Evolutionary conservation across 2,113 vertebrate genomes (phyloP).

Genomic region (Chauna torquata): DNA sequence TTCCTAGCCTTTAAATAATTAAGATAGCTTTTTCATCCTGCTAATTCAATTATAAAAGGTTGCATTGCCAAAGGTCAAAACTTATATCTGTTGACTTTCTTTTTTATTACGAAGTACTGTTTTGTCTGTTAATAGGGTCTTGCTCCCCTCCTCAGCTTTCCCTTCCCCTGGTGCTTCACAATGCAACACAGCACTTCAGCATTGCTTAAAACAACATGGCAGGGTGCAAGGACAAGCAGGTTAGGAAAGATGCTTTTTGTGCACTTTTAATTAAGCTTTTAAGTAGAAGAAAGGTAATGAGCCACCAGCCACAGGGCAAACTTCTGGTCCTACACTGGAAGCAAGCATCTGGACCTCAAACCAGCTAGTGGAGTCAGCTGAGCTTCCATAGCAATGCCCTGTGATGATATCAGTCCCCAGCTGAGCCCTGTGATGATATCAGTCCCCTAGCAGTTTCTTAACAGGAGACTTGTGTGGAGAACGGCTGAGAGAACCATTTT

Average conservation of each 20-base stretch:
- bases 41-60: conserved; percentile 8
- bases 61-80: background rate
- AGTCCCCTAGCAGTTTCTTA: background rate
- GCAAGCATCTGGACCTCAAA: background rate
- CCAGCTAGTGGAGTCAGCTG: background rate
- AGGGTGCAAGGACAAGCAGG: background rate
- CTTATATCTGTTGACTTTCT: background rate
- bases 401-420: too few species aligned
- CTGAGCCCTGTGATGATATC: too few species aligned
- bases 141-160: background rate
- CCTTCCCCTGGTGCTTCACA: background rate
- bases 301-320: background rate
- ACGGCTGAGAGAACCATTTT: background rate
- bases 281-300: background rate
- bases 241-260: background rate
- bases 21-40: background rate
- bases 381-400: background rate
- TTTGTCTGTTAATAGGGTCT: background rate
- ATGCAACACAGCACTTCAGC: background rate
- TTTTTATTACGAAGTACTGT: background rate
- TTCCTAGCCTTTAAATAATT: background rate
- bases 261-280: background rate
- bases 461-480: background rate
- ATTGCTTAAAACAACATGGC: background rate
- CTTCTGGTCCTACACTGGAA: background rate